phyloP scores from a whole-genome alignment of 2,113 vertebrate species.

The Octodon degus region DNA sequence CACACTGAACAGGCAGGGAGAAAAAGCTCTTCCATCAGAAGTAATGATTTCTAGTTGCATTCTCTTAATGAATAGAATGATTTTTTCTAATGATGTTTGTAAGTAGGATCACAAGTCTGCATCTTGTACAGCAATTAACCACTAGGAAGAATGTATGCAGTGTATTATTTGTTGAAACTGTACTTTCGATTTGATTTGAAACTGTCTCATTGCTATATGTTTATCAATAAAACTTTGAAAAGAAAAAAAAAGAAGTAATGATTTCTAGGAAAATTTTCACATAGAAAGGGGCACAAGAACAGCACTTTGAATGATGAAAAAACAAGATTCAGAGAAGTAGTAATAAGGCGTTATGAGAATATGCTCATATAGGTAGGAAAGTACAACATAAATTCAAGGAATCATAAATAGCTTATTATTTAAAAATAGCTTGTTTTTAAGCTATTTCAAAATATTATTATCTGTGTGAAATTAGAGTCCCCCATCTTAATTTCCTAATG shows the following conservation, averaged over 20 bases:
- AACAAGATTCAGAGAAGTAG: background rate
- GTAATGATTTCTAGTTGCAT: background rate
- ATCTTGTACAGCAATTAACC: too few relatives aligned
- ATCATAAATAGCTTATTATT: background rate
- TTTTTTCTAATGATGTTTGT: too few relatives aligned
- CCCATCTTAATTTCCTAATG: background rate
- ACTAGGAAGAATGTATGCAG: too few relatives aligned
- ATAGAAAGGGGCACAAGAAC: background rate
- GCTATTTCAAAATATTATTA: slow-evolving; percentile 8
- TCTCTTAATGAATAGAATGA: too few relatives aligned
- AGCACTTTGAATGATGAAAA: background rate
- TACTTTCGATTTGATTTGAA: too few relatives aligned
- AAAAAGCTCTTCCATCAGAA: background rate
- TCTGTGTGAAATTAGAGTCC: background rate
- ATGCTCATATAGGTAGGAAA: background rate
- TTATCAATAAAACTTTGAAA: too few relatives aligned
- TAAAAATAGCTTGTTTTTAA: background rate
- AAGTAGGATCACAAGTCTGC: too few relatives aligned
- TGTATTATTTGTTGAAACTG: too few relatives aligned
- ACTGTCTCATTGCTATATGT: too few relatives aligned
- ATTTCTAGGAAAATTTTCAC: background rate
- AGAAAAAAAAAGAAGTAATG: background rate
- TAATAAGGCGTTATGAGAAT: background rate
- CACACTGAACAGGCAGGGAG: background rate
- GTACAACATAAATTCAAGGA: background rate